phyloP scores from a whole-genome alignment of 2,888 invertebrate species.

The Anarsia innoxiella region DNA sequence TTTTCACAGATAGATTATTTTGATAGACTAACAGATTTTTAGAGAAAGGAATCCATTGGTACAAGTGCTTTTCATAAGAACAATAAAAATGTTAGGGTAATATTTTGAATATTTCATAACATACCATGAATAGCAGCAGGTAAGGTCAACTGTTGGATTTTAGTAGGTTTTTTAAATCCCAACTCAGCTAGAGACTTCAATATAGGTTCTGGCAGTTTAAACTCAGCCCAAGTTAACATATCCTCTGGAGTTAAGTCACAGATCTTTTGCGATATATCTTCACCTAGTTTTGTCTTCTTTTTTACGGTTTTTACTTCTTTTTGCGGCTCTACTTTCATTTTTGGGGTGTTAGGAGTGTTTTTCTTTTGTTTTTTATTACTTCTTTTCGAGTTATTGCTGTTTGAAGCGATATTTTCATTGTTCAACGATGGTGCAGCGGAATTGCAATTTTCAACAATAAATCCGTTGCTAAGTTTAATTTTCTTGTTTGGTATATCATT shows the following conservation, averaged over 20 bases:
- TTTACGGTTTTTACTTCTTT: constrained; percentile 21
- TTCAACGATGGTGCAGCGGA: constrained; percentile 36
- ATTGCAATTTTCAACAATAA: constrained; percentile 48
- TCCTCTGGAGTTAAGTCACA: constrained; percentile 52
- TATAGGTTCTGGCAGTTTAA: constrained; percentile 81
- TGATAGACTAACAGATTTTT: too few species aligned
- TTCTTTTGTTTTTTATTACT: constrained; percentile 7
- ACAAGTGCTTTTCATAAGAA: too few species aligned
- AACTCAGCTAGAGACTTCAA: constrained; percentile 83
- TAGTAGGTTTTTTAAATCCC: constrained; percentile 88
- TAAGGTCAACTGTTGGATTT: constrained; percentile 88
- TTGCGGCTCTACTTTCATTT: too few species aligned
- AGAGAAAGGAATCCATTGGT: too few species aligned
- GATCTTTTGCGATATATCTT: constrained; percentile 28
- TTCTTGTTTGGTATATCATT: constrained; percentile 37
- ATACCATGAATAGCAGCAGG: constrained; percentile 89
- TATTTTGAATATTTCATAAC: constrained; percentile 2
- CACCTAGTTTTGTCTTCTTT: constrained; percentile 45
- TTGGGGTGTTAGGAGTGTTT: constrained; percentile 11
- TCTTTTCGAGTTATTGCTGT: background rate
- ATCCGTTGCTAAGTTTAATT: constrained; percentile 49
- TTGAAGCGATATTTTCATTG: constrained; percentile 32
- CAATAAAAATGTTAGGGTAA: too few species aligned
- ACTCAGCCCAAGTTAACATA: constrained; percentile 78
- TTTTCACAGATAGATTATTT: too few species aligned